Conservation (phyloP, 2,888 invertebrate species). For the Acanthosepion lycidas region DNA sequence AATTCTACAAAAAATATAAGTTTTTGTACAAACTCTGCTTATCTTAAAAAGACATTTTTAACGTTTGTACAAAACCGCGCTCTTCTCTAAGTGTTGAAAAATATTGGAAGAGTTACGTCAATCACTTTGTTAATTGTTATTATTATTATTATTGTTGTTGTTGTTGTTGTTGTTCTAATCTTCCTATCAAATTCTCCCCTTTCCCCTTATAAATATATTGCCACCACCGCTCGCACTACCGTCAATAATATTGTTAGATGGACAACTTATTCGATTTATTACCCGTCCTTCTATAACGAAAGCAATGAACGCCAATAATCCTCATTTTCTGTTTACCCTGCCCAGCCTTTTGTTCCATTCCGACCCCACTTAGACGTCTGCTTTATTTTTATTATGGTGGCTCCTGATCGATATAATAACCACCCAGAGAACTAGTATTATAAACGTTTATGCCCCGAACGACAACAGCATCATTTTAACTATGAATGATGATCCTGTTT, state of each 20-base stretch:
- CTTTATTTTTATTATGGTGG: background rate
- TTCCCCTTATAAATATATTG: background rate
- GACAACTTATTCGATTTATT: slow-evolving; percentile 1
- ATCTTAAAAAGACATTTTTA: no score
- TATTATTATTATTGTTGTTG: no score
- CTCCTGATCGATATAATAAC: background rate
- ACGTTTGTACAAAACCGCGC: no score
- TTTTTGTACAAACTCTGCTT: no score
- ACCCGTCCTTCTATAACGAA: background rate
- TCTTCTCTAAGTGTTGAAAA: no score
- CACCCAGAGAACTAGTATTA: background rate
- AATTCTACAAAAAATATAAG: no score
- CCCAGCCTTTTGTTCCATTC: background rate
- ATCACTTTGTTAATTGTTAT: background rate
- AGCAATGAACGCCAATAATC: slow-evolving; percentile 33
- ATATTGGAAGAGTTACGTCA: background rate
- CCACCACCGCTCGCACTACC: background rate
- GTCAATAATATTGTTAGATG: background rate
- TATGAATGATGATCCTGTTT: background rate
- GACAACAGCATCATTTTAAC: background rate
- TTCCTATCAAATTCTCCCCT: background rate
- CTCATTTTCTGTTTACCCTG: background rate
- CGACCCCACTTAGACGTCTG: background rate
- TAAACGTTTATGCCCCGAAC: background rate
- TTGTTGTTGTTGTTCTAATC: background rate